Evolutionary conservation across 2,797 vertebrate species (phyloP), one percentile per base, ranked within the genome.

Genomic region (Spatula clypeata): DNA sequence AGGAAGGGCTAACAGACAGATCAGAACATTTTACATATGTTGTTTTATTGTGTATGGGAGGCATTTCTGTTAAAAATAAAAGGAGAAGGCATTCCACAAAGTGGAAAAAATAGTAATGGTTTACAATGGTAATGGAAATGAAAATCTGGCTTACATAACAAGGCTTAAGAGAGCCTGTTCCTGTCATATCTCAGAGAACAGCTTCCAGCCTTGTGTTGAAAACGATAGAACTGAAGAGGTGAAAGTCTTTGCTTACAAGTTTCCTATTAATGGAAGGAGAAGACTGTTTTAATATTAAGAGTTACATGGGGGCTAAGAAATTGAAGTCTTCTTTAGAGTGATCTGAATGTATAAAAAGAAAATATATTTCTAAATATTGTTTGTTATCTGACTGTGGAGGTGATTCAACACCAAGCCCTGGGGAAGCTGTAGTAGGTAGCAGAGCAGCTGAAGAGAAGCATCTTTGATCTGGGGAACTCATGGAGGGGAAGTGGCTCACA

Each of bases 41-140:
- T 77, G 42, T 72, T 93, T 87, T 72, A 54, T 36, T 85, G 67
- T 85, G 34, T 83, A 79, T 88, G 27, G 5, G 32, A 79, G 14
- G 16, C 10, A 73, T 10, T 88, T 73, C n/a, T 73, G 16, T 62
- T 88, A 73, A 79, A 92, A 91, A 61, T 47, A 49, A 88, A 80
- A 79, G 29, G 31, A 89, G 61, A 9, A 12, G 4, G 7, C 11
- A 60, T 71, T 91, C 58, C 44, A 61, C 19, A 40, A 61, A 89
- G 24, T 57, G 1, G 18, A 70, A 79, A 62, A 62, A 87, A 17
- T 4, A 4, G n/a, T 61, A 42, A 75, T 58, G 42, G 7, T 26
- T 85, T 94, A 36, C 60, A 85, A 34, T 0, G 3, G 67, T 24
- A 54, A 79, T 38, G 47, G 38, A 85, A 77, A 67, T 44, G 61